These are phyloP conservation scores for Aquatica leii DNA, from an alignment of 2,888 invertebrate species.

Conservation along the genomic window DNA sequence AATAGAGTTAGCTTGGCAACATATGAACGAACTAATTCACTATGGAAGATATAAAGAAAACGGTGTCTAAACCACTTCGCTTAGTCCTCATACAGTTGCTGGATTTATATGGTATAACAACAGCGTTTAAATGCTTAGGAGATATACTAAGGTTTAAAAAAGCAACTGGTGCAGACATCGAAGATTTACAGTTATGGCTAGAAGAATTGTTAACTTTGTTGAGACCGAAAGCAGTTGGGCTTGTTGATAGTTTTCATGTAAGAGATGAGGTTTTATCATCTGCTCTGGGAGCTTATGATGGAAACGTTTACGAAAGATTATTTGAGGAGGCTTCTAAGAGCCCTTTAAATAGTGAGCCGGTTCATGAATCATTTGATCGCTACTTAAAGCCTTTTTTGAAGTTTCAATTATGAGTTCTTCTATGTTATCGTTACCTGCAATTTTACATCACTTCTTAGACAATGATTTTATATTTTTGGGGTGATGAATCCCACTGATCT, in stretches of 20 bases:
- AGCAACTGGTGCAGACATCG: constrained; percentile 66
- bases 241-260: constrained; percentile 92
- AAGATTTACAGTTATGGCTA: constrained; percentile 71
- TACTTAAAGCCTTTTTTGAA: constrained; percentile 84
- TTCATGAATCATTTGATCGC: constrained; percentile 76
- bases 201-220: constrained; percentile 74
- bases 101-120: constrained; percentile 81
- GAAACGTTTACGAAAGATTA: constrained; percentile 83
- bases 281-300: constrained; percentile 82
- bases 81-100: constrained; percentile 74
- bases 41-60: constrained; percentile 60
- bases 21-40: constrained; percentile 73
- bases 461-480: too few species aligned
- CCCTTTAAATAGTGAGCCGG: constrained; percentile 81
- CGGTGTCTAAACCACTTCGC: constrained; percentile 68
- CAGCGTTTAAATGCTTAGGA: constrained; percentile 77
- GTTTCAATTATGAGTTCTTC: constrained; percentile 75
- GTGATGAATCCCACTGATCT: too few species aligned
- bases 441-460: too few species aligned
- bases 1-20: constrained; percentile 73
- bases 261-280: constrained; percentile 80
- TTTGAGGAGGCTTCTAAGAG: constrained; percentile 83
- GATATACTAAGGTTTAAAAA: constrained; percentile 81
- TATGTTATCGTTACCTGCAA: too few species aligned
- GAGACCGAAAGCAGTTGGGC: constrained; percentile 86